phyloP scores from a whole-genome alignment of 2,113 vertebrate species.

The Etia nguti region DNA sequence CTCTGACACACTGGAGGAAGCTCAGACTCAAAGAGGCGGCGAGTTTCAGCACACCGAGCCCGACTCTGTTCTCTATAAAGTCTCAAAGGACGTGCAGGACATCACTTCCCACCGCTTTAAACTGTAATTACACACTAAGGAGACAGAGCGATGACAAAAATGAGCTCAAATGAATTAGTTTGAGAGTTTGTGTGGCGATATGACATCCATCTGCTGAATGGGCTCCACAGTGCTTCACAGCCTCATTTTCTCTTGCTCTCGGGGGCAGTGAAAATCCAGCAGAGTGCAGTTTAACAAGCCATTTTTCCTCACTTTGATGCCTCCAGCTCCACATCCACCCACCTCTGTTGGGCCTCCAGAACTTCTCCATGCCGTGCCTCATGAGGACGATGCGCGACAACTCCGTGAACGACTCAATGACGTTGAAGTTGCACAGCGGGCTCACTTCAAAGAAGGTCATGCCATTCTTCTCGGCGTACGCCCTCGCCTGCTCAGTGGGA shows the following conservation, averaged over 20 bases:
- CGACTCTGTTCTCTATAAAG: neutral
- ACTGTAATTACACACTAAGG: neutral
- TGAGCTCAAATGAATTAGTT: neutral
- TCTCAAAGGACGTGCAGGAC: neutral
- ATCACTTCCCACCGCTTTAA: neutral
- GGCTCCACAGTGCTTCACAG: neutral
- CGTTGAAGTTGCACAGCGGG: constrained; percentile 98
- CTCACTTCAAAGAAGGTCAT: constrained; percentile 99
- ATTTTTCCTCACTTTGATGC: neutral
- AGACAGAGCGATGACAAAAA: neutral
- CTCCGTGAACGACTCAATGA: constrained; percentile 97
- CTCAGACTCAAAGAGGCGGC: neutral
- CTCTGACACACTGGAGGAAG: neutral
- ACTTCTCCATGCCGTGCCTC: constrained; percentile 99
- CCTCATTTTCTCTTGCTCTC: neutral
- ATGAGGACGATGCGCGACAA: constrained; percentile 96
- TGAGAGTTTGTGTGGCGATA: neutral
- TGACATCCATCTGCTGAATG: neutral
- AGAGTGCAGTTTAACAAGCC: neutral
- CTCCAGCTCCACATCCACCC: neutral
- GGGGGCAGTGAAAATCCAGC: neutral
- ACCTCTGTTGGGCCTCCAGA: constrained; percentile 98
- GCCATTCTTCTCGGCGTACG: constrained; percentile 94
- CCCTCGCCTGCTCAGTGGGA: constrained; percentile 91
- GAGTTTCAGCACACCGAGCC: neutral